Evolutionary conservation across 2,888 invertebrate species (phyloP).

Genomic region (Drosophila yooni): DNA sequence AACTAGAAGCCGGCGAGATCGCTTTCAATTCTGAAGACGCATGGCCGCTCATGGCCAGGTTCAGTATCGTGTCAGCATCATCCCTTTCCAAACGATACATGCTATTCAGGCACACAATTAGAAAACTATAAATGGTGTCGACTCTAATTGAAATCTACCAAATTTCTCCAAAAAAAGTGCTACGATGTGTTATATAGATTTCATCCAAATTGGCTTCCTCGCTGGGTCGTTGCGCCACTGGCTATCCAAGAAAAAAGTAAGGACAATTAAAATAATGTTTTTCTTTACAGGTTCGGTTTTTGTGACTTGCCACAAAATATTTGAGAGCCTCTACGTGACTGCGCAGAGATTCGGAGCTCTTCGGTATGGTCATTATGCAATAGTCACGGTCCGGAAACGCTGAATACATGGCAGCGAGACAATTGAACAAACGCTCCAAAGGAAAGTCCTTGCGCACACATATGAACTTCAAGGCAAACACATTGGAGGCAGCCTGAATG

Average conservation of each 20-base stretch:
- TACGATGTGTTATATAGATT: constrained; percentile 80
- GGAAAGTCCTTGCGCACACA: constrained; percentile 59
- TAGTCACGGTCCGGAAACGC: constrained; percentile 88
- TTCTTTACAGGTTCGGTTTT: background rate
- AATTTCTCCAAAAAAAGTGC: constrained; percentile 76
- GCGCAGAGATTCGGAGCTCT: constrained; percentile 22
- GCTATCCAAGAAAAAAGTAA: constrained; percentile 29
- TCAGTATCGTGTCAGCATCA: constrained; percentile 24
- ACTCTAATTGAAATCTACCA: constrained; percentile 35
- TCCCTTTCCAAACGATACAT: constrained; percentile 39
- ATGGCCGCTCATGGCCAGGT: constrained; percentile 12
- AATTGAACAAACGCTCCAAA: constrained; percentile 74
- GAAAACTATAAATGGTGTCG: background rate
- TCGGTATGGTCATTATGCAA: constrained; percentile 73
- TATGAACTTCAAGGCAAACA: constrained; percentile 73
- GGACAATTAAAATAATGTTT: background rate
- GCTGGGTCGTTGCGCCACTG: constrained; percentile 55
- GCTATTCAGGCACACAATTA: constrained; percentile 18
- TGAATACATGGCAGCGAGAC: constrained; percentile 89
- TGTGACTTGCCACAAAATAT: constrained; percentile 75
- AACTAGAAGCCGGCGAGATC: constrained; percentile 16
- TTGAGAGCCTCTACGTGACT: constrained; percentile 59
- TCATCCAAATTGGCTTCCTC: constrained; percentile 41
- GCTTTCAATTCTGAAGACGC: too few relatives aligned
- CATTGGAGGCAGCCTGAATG: constrained; percentile 61